phyloP scores from a whole-genome alignment of 2,113 vertebrate species.

The Propithecus coquereli region DNA sequence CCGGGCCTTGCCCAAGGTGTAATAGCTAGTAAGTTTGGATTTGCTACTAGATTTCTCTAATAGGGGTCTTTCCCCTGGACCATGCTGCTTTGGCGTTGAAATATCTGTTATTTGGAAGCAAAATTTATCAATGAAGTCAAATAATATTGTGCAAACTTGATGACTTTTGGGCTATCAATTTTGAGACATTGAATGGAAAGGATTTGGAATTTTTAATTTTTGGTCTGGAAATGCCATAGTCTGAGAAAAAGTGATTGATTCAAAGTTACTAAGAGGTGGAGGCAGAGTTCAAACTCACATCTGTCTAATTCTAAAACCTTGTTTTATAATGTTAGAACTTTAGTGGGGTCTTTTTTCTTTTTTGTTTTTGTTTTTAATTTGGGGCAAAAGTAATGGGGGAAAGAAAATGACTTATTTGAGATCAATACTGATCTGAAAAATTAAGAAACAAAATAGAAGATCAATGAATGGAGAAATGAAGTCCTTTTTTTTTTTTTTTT shows the following conservation, averaged over 20 bases:
- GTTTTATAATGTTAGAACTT: neutral
- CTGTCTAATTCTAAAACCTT: neutral
- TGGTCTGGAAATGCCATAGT: neutral
- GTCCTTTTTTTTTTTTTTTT: neutral
- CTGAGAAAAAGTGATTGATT: conserved; percentile 13
- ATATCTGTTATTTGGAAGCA: conserved; percentile 13
- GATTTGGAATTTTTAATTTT: neutral
- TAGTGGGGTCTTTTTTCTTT: neutral
- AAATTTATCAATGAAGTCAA: neutral
- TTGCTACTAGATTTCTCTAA: neutral
- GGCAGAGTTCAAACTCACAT: neutral
- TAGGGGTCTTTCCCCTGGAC: neutral
- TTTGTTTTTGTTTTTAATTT: neutral
- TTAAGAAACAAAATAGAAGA: neutral
- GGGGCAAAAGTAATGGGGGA: neutral
- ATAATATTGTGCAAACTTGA: neutral
- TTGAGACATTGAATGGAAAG: neutral
- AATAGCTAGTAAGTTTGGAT: neutral
- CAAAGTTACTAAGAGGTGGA: neutral
- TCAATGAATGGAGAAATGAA: neutral
- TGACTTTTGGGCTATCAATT: neutral
- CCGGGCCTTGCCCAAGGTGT: neutral
- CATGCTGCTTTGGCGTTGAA: neutral
- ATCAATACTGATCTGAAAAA: neutral
- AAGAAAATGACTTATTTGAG: neutral